Percentiles rank a stretch among this genome's conserved stretches.
Conservation (phyloP, 2,113 vertebrate species). For the Chamaea fasciata region DNA sequence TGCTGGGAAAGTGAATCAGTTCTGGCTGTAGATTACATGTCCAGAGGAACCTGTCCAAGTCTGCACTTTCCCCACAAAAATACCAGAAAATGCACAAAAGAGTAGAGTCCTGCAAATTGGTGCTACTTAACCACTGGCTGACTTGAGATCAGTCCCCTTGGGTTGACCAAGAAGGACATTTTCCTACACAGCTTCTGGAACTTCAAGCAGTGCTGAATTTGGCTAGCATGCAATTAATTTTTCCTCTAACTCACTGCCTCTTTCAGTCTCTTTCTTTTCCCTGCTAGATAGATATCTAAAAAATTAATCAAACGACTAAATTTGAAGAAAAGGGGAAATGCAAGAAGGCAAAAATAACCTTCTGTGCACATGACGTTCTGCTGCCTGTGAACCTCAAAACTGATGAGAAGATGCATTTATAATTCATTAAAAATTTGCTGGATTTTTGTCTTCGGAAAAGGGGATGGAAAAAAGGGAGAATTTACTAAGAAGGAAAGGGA, state of each 20-base stretch:
- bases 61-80: background rate
- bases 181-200: background rate
- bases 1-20: background rate
- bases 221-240: background rate
- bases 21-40: background rate
- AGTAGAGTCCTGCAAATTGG: background rate
- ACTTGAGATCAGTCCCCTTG: background rate
- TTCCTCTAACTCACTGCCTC: background rate
- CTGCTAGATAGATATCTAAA: constrained; percentile 51
- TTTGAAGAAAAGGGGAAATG: constrained; percentile 22
- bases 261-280: background rate
- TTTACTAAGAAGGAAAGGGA: background rate
- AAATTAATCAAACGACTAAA: constrained; percentile 56
- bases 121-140: background rate
- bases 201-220: background rate
- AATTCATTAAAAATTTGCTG: constrained; percentile 63
- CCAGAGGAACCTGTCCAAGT: background rate
- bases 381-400: constrained; percentile 14
- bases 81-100: background rate
- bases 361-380: background rate
- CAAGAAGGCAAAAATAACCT: constrained; percentile 18
- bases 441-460: constrained; percentile 49
- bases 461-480: background rate
- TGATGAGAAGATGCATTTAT: constrained; percentile 35
- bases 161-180: background rate